phyloP scores from a whole-genome alignment of 2,888 invertebrate genomes.

The Aphidius colemani region DNA sequence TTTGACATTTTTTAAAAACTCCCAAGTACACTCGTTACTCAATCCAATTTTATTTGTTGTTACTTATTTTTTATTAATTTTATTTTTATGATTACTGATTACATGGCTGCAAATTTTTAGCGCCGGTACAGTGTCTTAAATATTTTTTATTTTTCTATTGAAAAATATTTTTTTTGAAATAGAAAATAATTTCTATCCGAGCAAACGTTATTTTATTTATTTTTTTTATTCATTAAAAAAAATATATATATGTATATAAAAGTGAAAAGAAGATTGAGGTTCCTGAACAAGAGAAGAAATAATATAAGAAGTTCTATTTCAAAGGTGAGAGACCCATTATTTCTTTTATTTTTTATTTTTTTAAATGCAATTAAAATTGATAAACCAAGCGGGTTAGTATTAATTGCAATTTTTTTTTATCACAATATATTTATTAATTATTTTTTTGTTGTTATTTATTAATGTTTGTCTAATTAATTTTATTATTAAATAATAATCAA shows the following conservation, averaged over 20 bases:
- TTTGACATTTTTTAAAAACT: neutral
- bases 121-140: constrained; percentile 6
- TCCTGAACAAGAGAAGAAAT: neutral
- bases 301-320: neutral
- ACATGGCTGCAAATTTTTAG: constrained; percentile 23
- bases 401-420: neutral
- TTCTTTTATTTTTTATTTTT: constrained; percentile 2
- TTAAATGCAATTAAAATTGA: too few species aligned
- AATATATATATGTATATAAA: neutral
- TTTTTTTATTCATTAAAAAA: constrained; percentile 2
- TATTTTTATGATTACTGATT: constrained; percentile 7
- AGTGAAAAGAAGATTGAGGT: constrained; percentile 15
- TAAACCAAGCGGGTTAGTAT: neutral
- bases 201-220: neutral
- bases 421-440: neutral
- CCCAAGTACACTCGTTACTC: neutral
- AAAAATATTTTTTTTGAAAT: constrained; percentile 1
- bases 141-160: constrained; percentile 17
- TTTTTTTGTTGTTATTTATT: neutral
- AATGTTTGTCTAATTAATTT: neutral
- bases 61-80: neutral
- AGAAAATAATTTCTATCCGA: neutral
- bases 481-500: constrained; percentile 7
- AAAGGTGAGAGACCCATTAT: constrained; percentile 8
- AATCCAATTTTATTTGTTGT: neutral